Evolutionary conservation across 2,888 invertebrate species (phyloP).

Genomic region (Nasonia oneida): DNA sequence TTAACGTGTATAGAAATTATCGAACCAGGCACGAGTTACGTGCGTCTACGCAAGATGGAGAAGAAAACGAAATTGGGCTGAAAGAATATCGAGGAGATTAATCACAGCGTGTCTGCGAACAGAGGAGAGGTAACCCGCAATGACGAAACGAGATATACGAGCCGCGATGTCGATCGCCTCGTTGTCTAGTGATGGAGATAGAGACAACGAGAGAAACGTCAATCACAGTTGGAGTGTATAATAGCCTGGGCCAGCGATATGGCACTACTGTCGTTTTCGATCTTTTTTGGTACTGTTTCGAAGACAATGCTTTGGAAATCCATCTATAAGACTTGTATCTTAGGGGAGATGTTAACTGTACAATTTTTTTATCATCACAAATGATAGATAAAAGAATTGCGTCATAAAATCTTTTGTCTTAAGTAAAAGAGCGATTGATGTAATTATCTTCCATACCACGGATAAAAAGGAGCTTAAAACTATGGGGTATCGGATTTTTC

Average conservation of each 20-base stretch:
- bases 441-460: too few relatives aligned
- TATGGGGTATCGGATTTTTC: too few relatives aligned
- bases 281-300: background rate
- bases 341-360: background rate
- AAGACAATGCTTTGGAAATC: background rate
- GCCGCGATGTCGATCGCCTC: background rate
- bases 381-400: background rate
- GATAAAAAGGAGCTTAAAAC: too few relatives aligned
- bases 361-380: background rate
- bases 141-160: slow-evolving; percentile 5
- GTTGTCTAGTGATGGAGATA: slow-evolving; percentile 20
- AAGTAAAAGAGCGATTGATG: too few relatives aligned
- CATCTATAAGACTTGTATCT: background rate
- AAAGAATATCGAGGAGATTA: background rate
- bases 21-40: background rate
- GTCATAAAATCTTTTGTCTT: background rate
- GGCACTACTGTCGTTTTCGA: background rate
- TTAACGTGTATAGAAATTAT: background rate
- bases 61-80: background rate
- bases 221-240: background rate
- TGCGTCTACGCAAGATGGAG: background rate
- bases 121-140: background rate
- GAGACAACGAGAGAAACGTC: slow-evolving; percentile 6
- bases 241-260: background rate
- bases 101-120: background rate